Evolutionary conservation across 2,888 invertebrate species (phyloP).

Genomic region (Petrophora chlorosata): DNA sequence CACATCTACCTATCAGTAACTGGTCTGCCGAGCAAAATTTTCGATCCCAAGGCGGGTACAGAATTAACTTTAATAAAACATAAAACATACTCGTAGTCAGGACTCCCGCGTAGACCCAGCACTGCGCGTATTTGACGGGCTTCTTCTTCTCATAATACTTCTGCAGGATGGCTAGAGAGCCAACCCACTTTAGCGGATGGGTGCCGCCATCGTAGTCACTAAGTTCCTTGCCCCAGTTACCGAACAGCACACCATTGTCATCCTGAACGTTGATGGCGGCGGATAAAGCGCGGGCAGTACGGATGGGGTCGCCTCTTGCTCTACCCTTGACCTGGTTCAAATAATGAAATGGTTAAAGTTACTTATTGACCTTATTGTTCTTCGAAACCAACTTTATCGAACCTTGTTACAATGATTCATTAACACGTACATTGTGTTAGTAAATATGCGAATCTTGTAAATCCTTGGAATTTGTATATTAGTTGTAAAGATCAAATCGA

Average conservation of each 20-base stretch:
- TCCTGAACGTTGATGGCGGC: constrained; percentile 94
- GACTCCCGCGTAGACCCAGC: constrained; percentile 97
- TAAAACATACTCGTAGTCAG: constrained; percentile 88
- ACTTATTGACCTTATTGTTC: background rate
- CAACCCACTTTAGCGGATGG: constrained; percentile 95
- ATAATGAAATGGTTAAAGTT: constrained; percentile 4
- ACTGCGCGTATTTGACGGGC: constrained; percentile 96
- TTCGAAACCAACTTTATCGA: no score
- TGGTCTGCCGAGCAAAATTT: no score
- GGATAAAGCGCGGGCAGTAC: constrained; percentile 90
- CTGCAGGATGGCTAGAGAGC: constrained; percentile 93
- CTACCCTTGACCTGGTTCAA: constrained; percentile 76
- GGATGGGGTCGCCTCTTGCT: constrained; percentile 90
- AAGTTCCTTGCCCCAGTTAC: constrained; percentile 94
- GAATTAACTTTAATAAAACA: background rate
- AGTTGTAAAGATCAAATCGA: no score
- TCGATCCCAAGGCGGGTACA: background rate
- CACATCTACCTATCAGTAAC: no score
- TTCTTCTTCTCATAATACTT: constrained; percentile 92
- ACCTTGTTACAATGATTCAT: no score
- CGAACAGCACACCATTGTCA: constrained; percentile 92
- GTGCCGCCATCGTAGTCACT: constrained; percentile 93
- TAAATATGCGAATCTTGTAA: background rate
- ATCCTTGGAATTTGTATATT: constrained; percentile 4
- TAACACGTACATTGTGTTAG: background rate